Percentiles rank a stretch among this genome's conserved stretches.
These are phyloP conservation scores for Cardiocondyla obscurior DNA, from an alignment of 1,140 invertebrate species.

Conservation along the genomic window DNA sequence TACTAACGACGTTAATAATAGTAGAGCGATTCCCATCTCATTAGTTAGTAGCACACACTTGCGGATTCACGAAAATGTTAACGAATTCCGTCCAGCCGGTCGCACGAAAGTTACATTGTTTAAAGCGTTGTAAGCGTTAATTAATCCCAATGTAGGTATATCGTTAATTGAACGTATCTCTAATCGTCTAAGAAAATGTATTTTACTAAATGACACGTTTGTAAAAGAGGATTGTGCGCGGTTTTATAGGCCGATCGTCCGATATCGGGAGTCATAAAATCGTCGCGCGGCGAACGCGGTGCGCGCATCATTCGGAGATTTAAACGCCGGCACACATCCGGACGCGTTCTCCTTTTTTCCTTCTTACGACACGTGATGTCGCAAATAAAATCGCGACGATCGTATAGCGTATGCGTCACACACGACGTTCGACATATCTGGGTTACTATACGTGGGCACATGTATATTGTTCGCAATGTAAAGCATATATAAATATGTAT, in stretches of 20 bases:
- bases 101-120: neutral
- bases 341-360: constrained; percentile 8
- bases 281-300: neutral
- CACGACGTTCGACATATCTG: neutral
- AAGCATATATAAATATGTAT: neutral
- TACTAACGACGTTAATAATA: neutral
- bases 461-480: neutral
- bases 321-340: neutral
- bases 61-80: neutral
- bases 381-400: neutral
- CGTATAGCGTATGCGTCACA: neutral
- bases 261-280: neutral
- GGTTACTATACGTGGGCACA: constrained; percentile 10
- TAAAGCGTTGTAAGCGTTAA: neutral
- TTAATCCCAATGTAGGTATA: neutral
- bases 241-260: no score
- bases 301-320: neutral
- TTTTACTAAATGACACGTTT: no score
- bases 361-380: neutral
- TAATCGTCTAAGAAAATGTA: neutral
- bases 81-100: neutral
- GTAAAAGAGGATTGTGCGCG: neutral
- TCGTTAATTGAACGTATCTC: neutral
- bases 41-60: neutral
- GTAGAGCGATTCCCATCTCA: neutral